Percentiles rank a stretch among this genome's conserved stretches.
Evolutionary conservation across 1,140 invertebrate species (phyloP).

Genomic region (Ceratina calcarata): DNA sequence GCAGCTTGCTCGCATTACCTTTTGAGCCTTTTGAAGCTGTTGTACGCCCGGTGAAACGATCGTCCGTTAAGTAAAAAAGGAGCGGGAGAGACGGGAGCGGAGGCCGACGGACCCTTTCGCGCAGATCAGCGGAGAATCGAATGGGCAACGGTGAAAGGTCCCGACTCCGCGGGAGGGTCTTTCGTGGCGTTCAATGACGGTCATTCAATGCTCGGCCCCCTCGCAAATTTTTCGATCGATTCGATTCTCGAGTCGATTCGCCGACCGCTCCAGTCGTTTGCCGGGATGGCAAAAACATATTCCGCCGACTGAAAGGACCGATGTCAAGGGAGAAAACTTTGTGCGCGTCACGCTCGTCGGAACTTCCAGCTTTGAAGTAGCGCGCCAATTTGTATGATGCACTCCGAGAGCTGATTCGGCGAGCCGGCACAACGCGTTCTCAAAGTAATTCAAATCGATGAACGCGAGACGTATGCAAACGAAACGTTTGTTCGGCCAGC

Average conservation of each 20-base stretch:
- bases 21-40: slow-evolving; percentile 46
- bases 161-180: slow-evolving; percentile 17
- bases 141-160: slow-evolving; percentile 42
- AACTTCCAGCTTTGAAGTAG: too few relatives aligned
- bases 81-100: not conserved
- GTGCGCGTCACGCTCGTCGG: too few relatives aligned
- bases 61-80: not conserved
- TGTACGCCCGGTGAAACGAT: slow-evolving; percentile 39
- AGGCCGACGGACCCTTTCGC: slow-evolving; percentile 41
- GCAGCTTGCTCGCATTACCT: slow-evolving; percentile 43
- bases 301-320: not conserved
- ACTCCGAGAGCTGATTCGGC: too few relatives aligned
- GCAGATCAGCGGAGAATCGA: slow-evolving; percentile 36
- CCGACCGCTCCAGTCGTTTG: not conserved
- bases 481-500: too few relatives aligned
- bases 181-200: slow-evolving; percentile 27
- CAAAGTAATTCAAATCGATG: too few relatives aligned
- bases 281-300: slow-evolving; percentile 1
- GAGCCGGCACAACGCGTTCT: too few relatives aligned
- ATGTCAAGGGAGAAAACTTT: too few relatives aligned
- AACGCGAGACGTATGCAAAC: too few relatives aligned
- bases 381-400: too few relatives aligned
- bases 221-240: slow-evolving; percentile 35
- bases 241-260: slow-evolving; percentile 10
- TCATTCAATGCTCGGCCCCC: slow-evolving; percentile 22